Base-by-base conservation (phyloP, 2,888 invertebrate species). In the Dastarcus helophoroides region DNA sequence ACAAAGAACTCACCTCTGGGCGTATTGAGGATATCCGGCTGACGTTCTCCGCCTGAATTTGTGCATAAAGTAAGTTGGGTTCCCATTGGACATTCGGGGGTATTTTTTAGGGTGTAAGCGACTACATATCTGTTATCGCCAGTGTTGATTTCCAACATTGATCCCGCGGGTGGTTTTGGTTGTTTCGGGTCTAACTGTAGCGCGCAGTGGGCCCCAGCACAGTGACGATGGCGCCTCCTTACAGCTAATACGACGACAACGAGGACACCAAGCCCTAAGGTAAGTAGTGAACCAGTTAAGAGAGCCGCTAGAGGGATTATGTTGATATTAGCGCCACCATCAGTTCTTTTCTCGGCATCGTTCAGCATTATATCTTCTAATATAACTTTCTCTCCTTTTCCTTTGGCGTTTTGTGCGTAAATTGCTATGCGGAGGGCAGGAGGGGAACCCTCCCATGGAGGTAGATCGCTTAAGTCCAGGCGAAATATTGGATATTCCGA, bases 331-430 rank as follows among this genome's bases (percentile, higher is more conserved):
- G 69, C 69, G 44, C 75, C 78, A 43, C 76, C 75, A 64, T 79
- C 79, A 62, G 84, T 78, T 53, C 83, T 73, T 56, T 79, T 82
- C 45, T 85, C 86, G 27, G 86, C 83, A 59, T 88, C 86, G 59
- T 83, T 81, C 51, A 88, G 77, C 46, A 84, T 79, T 48, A 88
- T 84, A 54, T 86, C 85, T 58, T 89, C 86, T 37, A 89, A 67
- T 5, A 85, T 67, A 37, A 80, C 75, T 46, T 78, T 76, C 48
- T 85, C 86, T 37, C 86, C 84, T 40, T 78, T 75, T 30, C 89
- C 89, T 59, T 89, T 89, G 37, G 81, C 76, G 62, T 89, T 89
- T 45, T 73, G 75, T 34, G 88, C 80, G 59, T 83, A 89, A 44
- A 84, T 78, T 40, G 82, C 73, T 43, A 89, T 69, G 54, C 80